These are phyloP conservation scores for Papilio demoleus DNA, from an alignment of 2,888 invertebrate species.

Conservation along the genomic window DNA sequence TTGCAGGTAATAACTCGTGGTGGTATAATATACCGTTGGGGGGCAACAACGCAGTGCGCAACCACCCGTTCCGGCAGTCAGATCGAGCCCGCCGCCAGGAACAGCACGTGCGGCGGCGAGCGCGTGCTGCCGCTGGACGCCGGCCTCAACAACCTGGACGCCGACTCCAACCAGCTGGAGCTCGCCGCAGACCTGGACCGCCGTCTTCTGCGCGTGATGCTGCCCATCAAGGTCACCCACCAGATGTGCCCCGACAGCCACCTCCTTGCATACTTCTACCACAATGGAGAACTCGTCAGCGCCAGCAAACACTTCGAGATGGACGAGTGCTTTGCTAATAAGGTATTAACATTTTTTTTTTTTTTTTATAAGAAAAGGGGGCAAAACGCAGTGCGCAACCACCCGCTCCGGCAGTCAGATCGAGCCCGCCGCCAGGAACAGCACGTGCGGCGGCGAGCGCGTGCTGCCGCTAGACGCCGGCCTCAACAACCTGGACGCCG, in stretches of 20 bases:
- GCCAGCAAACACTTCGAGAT: slow-evolving; percentile 81
- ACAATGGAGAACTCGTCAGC: slow-evolving; percentile 82
- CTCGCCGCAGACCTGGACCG: slow-evolving; percentile 62
- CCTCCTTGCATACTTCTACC: slow-evolving; percentile 82
- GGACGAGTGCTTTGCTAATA: slow-evolving; percentile 83
- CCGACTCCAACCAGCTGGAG: slow-evolving; percentile 35
- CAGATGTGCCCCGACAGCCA: slow-evolving; percentile 81
- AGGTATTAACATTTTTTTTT: no score
- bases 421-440: slow-evolving; percentile 52
- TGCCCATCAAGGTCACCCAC: slow-evolving; percentile 74
- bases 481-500: slow-evolving; percentile 31
- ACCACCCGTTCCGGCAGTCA: slow-evolving; percentile 56
- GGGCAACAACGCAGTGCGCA: slow-evolving; percentile 77
- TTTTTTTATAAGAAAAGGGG: no score
- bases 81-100: slow-evolving; percentile 57
- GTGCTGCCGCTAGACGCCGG: slow-evolving; percentile 35
- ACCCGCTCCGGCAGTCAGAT: background rate
- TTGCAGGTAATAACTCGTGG: slow-evolving; percentile 75
- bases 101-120: slow-evolving; percentile 55
- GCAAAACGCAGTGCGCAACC: slow-evolving; percentile 66
- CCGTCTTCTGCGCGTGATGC: slow-evolving; percentile 64
- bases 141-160: slow-evolving; percentile 31
- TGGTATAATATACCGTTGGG: slow-evolving; percentile 77
- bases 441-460: slow-evolving; percentile 52
- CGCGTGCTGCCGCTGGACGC: slow-evolving; percentile 38